Evolutionary conservation across 1,140 invertebrate genomes (phyloP), one percentile per base, ranked within the genome.

Genomic region (Zaprionus vittiger): DNA sequence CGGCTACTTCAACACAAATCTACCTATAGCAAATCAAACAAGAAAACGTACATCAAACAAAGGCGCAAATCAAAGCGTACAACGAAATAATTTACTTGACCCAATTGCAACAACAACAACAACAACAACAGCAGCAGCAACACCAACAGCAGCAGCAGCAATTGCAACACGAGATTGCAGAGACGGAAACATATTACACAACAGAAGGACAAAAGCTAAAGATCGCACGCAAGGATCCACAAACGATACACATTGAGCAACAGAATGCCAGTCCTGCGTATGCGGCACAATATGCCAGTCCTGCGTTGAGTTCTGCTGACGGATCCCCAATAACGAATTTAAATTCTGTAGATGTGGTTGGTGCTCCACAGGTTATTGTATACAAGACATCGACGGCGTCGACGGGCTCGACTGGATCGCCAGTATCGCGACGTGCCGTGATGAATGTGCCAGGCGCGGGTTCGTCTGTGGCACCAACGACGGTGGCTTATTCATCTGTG

Each of bases 401-500:
- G 14, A 54, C 73, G n/a, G 55, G 44, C 28, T 34, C 59, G 68
- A 34, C 59, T 1, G 77, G 73, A 49, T 80, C 91, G 20, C 84
- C 91, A 41, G 73, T 91, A 20, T 65, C 86, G 28, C 83, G 91
- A 47, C 91, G 91, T 26, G 67, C 79, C 37, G 85, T 81, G 37
- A 72, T 80, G 64, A 89, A 86, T 63, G 73, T 83, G 80, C 74
- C 91, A 80, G 83, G 87, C 87, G 91, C 91, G 71, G 89, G 87
- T 67, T 91, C 91, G 85, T 89, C 91, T 81, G 87, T 79, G 22
- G 69, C 85, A 44, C 79, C 85, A 68, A 80, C 82, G 63, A 87
- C 91, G 47, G 91, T 92, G 47, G 91, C 91, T 56, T 92, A 92
- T 70, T 91, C 91, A 80, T 92, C 91, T 92, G 91, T 92, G 91